Evolutionary conservation across 2,797 vertebrate genomes (phyloP).

Genomic region (Leontocebus nigricollis): DNA sequence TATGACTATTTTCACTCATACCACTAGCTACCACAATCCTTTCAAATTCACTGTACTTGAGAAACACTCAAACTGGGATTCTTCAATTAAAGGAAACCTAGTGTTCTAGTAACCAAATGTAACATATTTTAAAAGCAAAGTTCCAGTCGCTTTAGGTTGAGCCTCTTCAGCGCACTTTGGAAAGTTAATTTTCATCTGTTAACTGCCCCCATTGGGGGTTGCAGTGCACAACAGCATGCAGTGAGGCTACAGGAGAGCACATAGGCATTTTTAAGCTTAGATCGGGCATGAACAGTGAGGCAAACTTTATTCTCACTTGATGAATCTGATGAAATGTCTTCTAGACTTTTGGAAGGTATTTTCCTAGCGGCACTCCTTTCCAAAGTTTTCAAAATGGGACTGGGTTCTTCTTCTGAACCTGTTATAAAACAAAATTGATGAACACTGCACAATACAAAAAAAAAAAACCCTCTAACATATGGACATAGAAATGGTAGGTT

Average conservation of each 20-base stretch:
- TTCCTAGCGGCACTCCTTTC: slow-evolving; percentile 87
- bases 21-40: neutral
- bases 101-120: neutral
- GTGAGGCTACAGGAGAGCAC: slow-evolving; percentile 50
- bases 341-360: slow-evolving; percentile 92
- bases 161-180: neutral
- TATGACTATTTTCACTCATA: neutral
- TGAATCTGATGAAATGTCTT: slow-evolving; percentile 89
- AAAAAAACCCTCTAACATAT: neutral
- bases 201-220: neutral
- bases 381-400: slow-evolving; percentile 86
- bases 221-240: slow-evolving; percentile 33
- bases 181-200: slow-evolving; percentile 38
- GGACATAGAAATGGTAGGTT: neutral
- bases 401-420: slow-evolving; percentile 89
- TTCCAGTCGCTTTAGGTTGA: neutral
- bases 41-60: slow-evolving; percentile 19
- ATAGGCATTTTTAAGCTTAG: slow-evolving; percentile 55
- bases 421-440: slow-evolving; percentile 85
- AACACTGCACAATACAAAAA: slow-evolving; percentile 81
- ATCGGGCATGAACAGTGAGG: slow-evolving; percentile 55
- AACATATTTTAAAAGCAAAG: neutral
- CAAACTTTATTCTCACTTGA: slow-evolving; percentile 89
- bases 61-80: slow-evolving; percentile 21
- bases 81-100: slow-evolving; percentile 8